Base-by-base conservation (phyloP, 2,113 vertebrate genomes). In the Chloropsis cyanopogon region DNA sequence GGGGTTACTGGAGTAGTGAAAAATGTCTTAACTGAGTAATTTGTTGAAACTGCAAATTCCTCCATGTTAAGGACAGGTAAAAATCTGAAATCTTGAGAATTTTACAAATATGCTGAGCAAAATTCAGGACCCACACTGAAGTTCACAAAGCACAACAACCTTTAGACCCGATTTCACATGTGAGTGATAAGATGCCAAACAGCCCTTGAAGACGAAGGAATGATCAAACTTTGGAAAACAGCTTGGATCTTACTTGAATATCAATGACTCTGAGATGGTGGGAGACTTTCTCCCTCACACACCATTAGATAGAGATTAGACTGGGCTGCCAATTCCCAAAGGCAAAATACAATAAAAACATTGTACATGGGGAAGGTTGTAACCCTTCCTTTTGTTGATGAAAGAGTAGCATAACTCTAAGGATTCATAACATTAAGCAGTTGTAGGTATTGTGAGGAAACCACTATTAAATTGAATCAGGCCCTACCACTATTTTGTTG, bases 261-360 rank as follows among this genome's bases (percentile, higher is more conserved):
- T 94, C 94, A 93, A 96, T 81, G 92, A 88, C 31, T 91, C 68
- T 88, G 79, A 88, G 95, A 88, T 94, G 93, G 96, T 94, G 86
- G 93, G 86, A 93, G 65, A 73, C 92, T 92, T 86, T 84, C 47
- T 92, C 64, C 69, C 93, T 92, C 85, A 75, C 64, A 92, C 44
- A 75, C 86, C 91, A 93, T 96, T 95, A 97, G 88, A 92, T 60
- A 92, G 69, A 94, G 69, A 96, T 96, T 93, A 88, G 73, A 56
- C 88, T 91, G 52, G 72, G 57, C 80, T 94, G 82, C 76, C 93
- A 94, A 96, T 92, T 97, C 94, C 94, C 94, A 94, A 92, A 90
- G 92, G 95, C 82, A 92, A 96, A 96, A 96, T 96, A 96, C 95
- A 96, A 97, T 94, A 92, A 96, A 95, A 96, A 86, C 76, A 66